Evolutionary conservation across 2,888 invertebrate genomes (phyloP).

Genomic region (Drosophila borealis): DNA sequence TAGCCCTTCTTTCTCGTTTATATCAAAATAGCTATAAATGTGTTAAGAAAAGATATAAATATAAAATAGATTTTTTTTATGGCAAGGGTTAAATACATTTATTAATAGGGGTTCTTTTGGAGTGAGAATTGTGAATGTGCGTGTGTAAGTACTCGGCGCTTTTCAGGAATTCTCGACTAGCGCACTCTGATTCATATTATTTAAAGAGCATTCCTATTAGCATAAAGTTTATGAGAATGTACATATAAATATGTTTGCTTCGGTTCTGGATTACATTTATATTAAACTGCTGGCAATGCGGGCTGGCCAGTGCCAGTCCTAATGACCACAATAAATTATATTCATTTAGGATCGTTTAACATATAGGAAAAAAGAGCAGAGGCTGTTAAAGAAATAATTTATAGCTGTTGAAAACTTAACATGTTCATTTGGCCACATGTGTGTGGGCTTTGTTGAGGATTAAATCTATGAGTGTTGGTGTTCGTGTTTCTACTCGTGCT

Average conservation of each 20-base stretch:
- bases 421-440: conserved; percentile 76
- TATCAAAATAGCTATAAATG: too few species aligned
- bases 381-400: conserved; percentile 74
- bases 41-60: too few species aligned
- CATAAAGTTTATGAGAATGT: conserved; percentile 7
- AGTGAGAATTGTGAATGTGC: too few species aligned
- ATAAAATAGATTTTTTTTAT: too few species aligned
- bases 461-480: conserved; percentile 40
- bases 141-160: too few species aligned
- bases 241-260: conserved; percentile 13
- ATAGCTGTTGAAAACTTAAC: conserved; percentile 78
- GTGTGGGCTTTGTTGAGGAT: conserved; percentile 63
- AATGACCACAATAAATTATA: conserved; percentile 78
- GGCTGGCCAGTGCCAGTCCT: conserved; percentile 29
- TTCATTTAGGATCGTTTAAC: conserved; percentile 77
- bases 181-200: conserved; percentile 6
- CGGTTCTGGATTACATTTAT: conserved; percentile 31
- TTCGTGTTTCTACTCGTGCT: conserved; percentile 13
- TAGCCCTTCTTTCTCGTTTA: too few species aligned
- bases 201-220: conserved; percentile 7
- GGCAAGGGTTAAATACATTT: too few species aligned
- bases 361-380: conserved; percentile 50
- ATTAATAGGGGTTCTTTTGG: too few species aligned
- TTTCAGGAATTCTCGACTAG: background rate
- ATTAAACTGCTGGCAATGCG: conserved; percentile 4